phyloP scores from a whole-genome alignment of 2,797 vertebrate species.

The Craterocephalus amniculus region DNA sequence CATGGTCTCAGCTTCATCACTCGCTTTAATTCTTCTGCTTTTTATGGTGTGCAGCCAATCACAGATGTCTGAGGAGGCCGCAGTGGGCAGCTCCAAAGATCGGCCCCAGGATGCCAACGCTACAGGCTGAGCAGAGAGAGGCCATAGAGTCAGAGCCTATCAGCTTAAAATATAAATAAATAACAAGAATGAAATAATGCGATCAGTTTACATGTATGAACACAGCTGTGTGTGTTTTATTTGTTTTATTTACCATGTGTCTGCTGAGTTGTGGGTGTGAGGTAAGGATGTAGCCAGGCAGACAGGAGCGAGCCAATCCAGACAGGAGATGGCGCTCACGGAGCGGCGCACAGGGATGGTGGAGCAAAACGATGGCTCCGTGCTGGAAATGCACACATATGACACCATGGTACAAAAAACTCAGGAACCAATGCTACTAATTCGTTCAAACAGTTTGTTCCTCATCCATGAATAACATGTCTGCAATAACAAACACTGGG shows the following conservation, averaged over 20 bases:
- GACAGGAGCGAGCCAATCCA: constrained; percentile 77
- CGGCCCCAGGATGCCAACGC: constrained; percentile 84
- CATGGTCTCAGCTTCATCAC: constrained; percentile 14
- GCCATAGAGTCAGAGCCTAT: background rate
- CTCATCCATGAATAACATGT: background rate
- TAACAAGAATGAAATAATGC: background rate
- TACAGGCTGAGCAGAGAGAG: constrained; percentile 78
- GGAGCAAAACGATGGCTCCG: constrained; percentile 80
- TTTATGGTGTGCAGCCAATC: constrained; percentile 77
- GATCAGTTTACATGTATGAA: too few species aligned
- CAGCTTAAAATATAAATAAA: background rate
- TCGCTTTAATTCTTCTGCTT: background rate
- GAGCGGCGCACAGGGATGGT: constrained; percentile 83
- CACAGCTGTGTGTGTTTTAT: constrained; percentile 22
- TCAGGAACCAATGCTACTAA: background rate
- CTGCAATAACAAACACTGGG: background rate
- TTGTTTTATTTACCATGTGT: constrained; percentile 72
- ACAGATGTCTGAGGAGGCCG: constrained; percentile 66
- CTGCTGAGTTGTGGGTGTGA: constrained; percentile 76
- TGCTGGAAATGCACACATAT: constrained; percentile 65
- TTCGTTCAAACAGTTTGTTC: background rate
- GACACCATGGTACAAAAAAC: too few species aligned
- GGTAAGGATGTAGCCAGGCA: constrained; percentile 77
- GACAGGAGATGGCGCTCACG: constrained; percentile 76
- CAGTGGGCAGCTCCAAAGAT: constrained; percentile 83